Base-by-base conservation (phyloP, 1,140 invertebrate species). In the Elysia chlorotica region DNA sequence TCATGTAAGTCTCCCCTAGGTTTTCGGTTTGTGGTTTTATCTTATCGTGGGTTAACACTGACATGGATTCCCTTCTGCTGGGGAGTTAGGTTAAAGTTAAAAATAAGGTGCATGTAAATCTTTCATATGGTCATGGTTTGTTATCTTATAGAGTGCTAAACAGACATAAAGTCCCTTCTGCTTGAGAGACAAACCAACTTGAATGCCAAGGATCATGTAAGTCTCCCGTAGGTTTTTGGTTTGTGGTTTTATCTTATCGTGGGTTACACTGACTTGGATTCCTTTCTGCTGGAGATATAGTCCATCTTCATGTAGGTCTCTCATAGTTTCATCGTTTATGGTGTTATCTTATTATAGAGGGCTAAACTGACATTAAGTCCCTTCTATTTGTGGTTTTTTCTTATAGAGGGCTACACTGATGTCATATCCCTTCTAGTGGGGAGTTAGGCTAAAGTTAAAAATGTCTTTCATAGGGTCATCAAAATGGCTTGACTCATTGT, bases 71-170 rank as follows among this genome's bases (percentile, higher is more conserved):
- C 66, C 89, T 99, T 25, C 89, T 99, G 31, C 91, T 99, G 65
- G 96, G 98, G 84, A 94, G 99, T 84, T 79, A 83, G 66, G 96
- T 95, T 17, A 92, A 96, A 85, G 91, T 95, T 2, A 96, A 97
- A 89, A 92, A 93, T 79, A 93, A 94, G 86, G 93, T 97, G 6
- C 95, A 93, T 90, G 93, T 25, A 19, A 37, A n/a, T 41, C 17
- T n/a, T n/a, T n/a, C n/a, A n/a, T n/a, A n/a, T n/a, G n/a, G n/a
- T n/a, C n/a, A n/a, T n/a, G n/a, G n/a, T n/a, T n/a, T n/a, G n/a
- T n/a, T n/a, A n/a, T n/a, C n/a, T n/a, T n/a, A n/a, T n/a, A n/a
- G 96, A 97, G 90, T 98, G 96, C 25, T 96, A 99, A 83, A 92
- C 93, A 36, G 97, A 99, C 85, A 99, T 99, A 93, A 94, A 95